A percentile compares a stretch with the other conserved stretches of the same genome.
phyloP scores from a whole-genome alignment of 2,888 invertebrate species.

The Drosophila nigricruria region DNA sequence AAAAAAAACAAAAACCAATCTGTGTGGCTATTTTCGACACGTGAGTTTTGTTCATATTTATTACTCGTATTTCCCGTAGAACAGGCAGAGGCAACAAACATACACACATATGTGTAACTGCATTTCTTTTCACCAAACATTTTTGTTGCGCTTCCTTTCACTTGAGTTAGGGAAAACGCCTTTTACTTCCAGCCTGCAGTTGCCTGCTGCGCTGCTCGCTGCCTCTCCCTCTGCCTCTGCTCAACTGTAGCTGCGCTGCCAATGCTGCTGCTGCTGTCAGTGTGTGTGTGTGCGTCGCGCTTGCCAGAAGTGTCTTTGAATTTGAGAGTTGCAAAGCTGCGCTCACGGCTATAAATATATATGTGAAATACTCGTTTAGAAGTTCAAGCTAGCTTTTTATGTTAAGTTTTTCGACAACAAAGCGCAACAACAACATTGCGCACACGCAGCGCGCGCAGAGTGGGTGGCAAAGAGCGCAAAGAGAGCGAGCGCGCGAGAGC shows the following conservation, averaged over 20 bases:
- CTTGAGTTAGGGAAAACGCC: constrained; percentile 67
- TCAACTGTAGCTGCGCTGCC: constrained; percentile 8
- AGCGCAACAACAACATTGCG: constrained; percentile 41
- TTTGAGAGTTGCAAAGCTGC: constrained; percentile 37
- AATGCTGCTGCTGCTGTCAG: constrained; percentile 31
- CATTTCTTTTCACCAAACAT: constrained; percentile 34
- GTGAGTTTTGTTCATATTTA: constrained; percentile 47
- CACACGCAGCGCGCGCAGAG: constrained; percentile 47
- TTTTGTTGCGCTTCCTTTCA: constrained; percentile 60
- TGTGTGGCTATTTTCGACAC: constrained; percentile 50
- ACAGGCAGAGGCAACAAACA: constrained; percentile 33
- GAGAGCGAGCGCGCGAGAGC: constrained; percentile 7
- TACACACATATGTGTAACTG: background rate
- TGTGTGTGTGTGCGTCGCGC: constrained; percentile 51
- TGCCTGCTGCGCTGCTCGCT: constrained; percentile 30
- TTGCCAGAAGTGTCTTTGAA: constrained; percentile 55
- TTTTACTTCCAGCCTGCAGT: constrained; percentile 63
- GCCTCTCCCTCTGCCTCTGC: constrained; percentile 5
- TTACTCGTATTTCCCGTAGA: constrained; percentile 51
- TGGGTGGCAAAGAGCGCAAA: constrained; percentile 45
- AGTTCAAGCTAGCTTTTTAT: constrained; percentile 52
- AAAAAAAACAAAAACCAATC: constrained; percentile 15
- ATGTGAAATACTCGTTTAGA: constrained; percentile 46
- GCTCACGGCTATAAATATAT: constrained; percentile 67
- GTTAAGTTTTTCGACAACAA: constrained; percentile 8